Evolutionary conservation across 1,140 invertebrate genomes (phyloP).

Genomic region (Bemisia tabaci): DNA sequence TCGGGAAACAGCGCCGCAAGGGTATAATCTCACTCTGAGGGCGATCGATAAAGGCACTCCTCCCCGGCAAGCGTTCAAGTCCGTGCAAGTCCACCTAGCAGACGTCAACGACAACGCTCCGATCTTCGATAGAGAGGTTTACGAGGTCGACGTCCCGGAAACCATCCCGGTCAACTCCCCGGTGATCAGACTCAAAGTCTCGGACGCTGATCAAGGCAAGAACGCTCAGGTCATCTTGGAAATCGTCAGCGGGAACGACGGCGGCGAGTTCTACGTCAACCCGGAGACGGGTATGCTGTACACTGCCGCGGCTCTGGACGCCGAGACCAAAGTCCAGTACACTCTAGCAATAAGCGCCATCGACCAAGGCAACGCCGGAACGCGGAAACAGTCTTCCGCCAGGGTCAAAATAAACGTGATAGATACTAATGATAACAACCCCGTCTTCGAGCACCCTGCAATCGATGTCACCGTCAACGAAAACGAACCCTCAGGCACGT

Average conservation of each 20-base stretch:
- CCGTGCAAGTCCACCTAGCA: conserved; percentile 56
- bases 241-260: conserved; percentile 85
- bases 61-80: conserved; percentile 54
- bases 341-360: conserved; percentile 81
- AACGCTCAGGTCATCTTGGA: conserved; percentile 73
- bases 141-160: conserved; percentile 77
- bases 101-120: conserved; percentile 76
- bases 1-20: conserved; percentile 53
- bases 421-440: conserved; percentile 87
- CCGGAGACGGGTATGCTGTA: conserved; percentile 79
- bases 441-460: conserved; percentile 59
- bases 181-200: conserved; percentile 70
- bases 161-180: conserved; percentile 77
- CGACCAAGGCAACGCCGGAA: conserved; percentile 72
- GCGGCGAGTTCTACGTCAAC: conserved; percentile 74
- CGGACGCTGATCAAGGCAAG: conserved; percentile 64
- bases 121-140: conserved; percentile 75
- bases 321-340: conserved; percentile 76
- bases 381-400: conserved; percentile 69
- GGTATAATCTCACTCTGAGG: conserved; percentile 73
- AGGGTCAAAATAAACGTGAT: conserved; percentile 77
- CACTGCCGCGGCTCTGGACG: conserved; percentile 69
- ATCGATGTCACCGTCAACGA: conserved; percentile 58
- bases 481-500: conserved; percentile 71
- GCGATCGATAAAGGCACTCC: conserved; percentile 74